Conservation (phyloP, 2,113 vertebrate species). For the Chloropsis hardwickii region DNA sequence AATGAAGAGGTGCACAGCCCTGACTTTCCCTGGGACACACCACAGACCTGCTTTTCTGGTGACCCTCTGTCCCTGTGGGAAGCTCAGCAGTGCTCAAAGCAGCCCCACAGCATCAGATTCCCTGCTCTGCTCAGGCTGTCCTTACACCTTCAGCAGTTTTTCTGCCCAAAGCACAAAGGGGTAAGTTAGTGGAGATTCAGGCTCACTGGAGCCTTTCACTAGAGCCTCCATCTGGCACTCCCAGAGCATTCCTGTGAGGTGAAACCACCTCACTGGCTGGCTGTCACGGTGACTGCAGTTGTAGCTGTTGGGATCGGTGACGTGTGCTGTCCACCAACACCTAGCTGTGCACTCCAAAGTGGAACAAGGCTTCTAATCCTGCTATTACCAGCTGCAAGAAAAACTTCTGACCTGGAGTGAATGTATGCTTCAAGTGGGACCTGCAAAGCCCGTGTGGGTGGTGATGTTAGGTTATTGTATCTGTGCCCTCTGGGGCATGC, state of each 20-base stretch:
- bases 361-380: neutral
- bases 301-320: neutral
- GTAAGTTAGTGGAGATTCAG: neutral
- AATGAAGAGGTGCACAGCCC: neutral
- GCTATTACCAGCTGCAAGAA: neutral
- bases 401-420: neutral
- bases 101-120: neutral
- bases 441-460: neutral
- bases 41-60: neutral
- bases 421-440: neutral
- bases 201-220: neutral
- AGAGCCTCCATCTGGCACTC: neutral
- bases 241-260: constrained; percentile 39
- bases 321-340: neutral
- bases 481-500: neutral
- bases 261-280: constrained; percentile 3
- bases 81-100: neutral
- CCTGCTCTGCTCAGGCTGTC: neutral
- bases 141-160: neutral
- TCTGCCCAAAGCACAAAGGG: neutral
- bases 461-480: neutral
- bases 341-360: neutral
- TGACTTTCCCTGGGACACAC: neutral
- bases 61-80: neutral
- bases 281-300: neutral